Evolutionary conservation across 2,888 invertebrate species (phyloP), one percentile per base, ranked within the genome.

Genomic region (Erpobdella octoculata): DNA sequence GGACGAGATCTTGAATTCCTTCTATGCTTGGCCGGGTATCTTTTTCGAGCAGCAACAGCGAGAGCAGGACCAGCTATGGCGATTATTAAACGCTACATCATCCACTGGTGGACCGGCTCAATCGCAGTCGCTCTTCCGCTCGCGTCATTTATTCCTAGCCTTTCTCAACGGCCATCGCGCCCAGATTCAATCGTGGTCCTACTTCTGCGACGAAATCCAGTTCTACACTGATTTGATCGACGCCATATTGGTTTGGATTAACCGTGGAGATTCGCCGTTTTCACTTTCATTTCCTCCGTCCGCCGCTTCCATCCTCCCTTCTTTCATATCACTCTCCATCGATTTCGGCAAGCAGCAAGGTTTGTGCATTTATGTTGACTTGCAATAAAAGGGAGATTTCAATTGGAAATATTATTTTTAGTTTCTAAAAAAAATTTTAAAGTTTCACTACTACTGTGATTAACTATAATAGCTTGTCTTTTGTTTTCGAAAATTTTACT

Each of bases 221-320:
- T 76, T 76, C 71, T 76, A 76, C 72, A 75, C 75, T 4, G 70
- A 75, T 66, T 65, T 75, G 61, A 75, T 76, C 25, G 76, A 76
- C 62, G 62, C 72, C 12, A 35, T 76, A 28, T 73, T 72, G 67
- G 73, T 66, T 15, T 76, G 76, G 76, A 37, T 75, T 35, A 74
- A 48, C 61, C 64, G 75, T 4, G 73, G 69, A n/a, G 53, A 69
- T 18, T 69, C 69, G 15, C 69, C 69, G 35, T 8, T 69, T n/a
- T 58, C 46, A 37, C 35, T 58, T 18, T 53, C 69, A 4, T 58
- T 53, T 15, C 37, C 69, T 35, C 58, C 69, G 38, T 69, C 69
- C 15, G 53, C 69, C n/a, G 35, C 35, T 35, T 69, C 69, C 3
- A 31, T 53, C 35, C 37, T 69, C n/a, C 53, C 69, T 6, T 58